These are phyloP conservation scores for Hypocryptadius cinnamomeus DNA, from an alignment of 2,113 vertebrate genomes.

Conservation along the genomic window DNA sequence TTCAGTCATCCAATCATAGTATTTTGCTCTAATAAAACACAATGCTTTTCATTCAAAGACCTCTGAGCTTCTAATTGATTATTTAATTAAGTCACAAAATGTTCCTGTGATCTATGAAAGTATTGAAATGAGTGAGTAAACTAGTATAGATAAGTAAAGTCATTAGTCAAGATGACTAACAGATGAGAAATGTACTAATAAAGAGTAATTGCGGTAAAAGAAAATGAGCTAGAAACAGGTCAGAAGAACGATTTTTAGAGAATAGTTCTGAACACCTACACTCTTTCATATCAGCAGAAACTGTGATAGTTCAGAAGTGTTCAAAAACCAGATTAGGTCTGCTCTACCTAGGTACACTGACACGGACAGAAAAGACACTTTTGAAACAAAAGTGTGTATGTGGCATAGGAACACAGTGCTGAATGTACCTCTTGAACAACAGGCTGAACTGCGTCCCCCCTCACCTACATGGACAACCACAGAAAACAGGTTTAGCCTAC, in stretches of 20 bases:
- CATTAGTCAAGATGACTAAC: constrained; percentile 55
- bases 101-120: constrained; percentile 26
- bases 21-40: background rate
- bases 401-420: background rate
- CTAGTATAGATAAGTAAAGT: constrained; percentile 26
- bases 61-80: background rate
- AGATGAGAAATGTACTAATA: constrained; percentile 29
- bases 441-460: background rate
- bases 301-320: background rate
- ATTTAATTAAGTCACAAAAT: constrained; percentile 14
- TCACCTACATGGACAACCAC: background rate
- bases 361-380: background rate
- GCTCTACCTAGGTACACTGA: background rate
- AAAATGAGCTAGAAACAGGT: background rate
- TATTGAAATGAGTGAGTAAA: constrained; percentile 32
- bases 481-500: background rate
- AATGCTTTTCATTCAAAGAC: constrained; percentile 20
- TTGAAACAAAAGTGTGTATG: background rate
- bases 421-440: background rate
- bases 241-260: background rate
- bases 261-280: constrained; percentile 18
- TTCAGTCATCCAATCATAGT: background rate
- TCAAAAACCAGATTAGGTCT: background rate
- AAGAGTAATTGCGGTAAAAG: background rate
- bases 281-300: background rate